Conservation (phyloP, 1,140 invertebrate species). For the Linepithema humile region DNA sequence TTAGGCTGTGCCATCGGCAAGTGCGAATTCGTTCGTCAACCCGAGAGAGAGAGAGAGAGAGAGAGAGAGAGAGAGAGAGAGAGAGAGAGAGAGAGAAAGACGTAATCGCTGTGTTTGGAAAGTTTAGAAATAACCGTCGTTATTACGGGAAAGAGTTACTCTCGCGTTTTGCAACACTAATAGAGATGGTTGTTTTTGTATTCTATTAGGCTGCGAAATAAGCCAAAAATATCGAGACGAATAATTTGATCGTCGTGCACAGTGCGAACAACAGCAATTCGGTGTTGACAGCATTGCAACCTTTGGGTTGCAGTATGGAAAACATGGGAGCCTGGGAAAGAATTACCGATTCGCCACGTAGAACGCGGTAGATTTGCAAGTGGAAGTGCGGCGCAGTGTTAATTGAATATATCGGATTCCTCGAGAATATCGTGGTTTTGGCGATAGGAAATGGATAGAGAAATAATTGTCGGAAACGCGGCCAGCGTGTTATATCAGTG, state of each 20-base stretch:
- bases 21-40: background rate
- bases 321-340: conserved; percentile 68
- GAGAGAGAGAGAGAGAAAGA: background rate
- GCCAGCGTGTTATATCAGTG: conserved; percentile 66
- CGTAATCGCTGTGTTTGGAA: background rate
- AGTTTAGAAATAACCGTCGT: background rate
- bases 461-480: conserved; percentile 71
- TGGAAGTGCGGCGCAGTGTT: conserved; percentile 72
- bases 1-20: background rate
- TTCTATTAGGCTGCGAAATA: conserved; percentile 37
- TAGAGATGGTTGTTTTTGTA: background rate
- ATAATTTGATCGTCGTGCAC: conserved; percentile 53
- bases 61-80: background rate
- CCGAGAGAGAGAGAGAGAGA: background rate
- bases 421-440: conserved; percentile 72
- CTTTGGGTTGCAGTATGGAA: conserved; percentile 57
- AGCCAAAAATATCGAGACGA: conserved; percentile 35
- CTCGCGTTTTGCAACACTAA: background rate
- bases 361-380: conserved; percentile 64
- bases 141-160: background rate
- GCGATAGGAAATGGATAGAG: conserved; percentile 72
- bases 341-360: conserved; percentile 67
- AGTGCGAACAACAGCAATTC: conserved; percentile 67
- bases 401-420: conserved; percentile 73
- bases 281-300: conserved; percentile 68